A percentile compares a stretch with the other conserved stretches of the same genome.
These are phyloP conservation scores for Paratilapia polleni DNA, from an alignment of 2,113 vertebrate species.

Conservation along the genomic window DNA sequence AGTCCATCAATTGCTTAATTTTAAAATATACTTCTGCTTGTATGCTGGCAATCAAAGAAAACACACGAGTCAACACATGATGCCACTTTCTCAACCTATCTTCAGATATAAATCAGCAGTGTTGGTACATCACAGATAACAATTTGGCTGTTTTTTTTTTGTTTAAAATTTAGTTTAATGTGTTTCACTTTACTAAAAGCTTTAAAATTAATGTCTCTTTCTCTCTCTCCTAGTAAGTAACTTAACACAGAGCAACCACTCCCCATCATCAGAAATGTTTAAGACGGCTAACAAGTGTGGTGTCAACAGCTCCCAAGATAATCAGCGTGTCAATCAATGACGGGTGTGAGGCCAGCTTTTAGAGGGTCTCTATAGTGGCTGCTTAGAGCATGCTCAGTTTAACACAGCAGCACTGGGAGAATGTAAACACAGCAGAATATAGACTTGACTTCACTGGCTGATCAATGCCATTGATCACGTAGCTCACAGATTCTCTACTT, in stretches of 20 bases:
- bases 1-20: not conserved
- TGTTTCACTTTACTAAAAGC: not conserved
- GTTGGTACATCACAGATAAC: not conserved
- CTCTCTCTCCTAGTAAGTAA: conserved; percentile 9
- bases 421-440: conserved; percentile 82
- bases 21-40: conserved; percentile 1
- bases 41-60: not conserved
- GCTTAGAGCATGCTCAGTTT: conserved; percentile 79
- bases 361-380: conserved; percentile 77
- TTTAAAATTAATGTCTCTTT: conserved; percentile 11
- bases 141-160: not conserved
- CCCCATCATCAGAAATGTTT: conserved; percentile 73
- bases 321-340: conserved; percentile 83
- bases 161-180: not conserved
- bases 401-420: conserved; percentile 74
- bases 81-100: not conserved
- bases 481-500: conserved; percentile 62
- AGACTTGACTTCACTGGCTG: conserved; percentile 75
- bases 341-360: conserved; percentile 73
- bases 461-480: conserved; percentile 84
- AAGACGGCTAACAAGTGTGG: conserved; percentile 72
- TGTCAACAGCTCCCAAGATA: conserved; percentile 79
- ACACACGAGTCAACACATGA: not conserved
- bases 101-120: not conserved
- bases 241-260: conserved; percentile 16